These are phyloP conservation scores for Poliocrania exsul DNA, from an alignment of 2,797 vertebrate species.

Conservation along the genomic window DNA sequence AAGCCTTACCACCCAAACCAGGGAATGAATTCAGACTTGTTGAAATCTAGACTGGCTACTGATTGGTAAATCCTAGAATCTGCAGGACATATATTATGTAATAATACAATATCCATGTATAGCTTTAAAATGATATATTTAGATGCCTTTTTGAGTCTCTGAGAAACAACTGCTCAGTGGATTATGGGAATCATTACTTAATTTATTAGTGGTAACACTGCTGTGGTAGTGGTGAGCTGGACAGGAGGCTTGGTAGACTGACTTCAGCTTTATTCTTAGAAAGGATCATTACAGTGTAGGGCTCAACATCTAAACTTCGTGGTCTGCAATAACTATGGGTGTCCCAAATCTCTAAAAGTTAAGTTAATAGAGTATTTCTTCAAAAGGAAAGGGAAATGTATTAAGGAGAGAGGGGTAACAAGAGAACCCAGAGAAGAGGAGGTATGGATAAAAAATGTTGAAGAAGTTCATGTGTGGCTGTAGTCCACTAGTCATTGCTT, in stretches of 20 bases:
- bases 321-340: not conserved
- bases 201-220: not conserved
- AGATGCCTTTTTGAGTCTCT: not conserved
- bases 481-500: not conserved
- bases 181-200: not conserved
- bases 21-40: not conserved
- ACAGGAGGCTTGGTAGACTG: not conserved
- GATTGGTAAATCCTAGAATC: not conserved
- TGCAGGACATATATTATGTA: not conserved
- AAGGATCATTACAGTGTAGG: not conserved
- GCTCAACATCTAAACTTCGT: not conserved
- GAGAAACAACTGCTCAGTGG: not conserved
- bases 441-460: not conserved
- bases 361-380: not conserved
- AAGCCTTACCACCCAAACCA: not conserved
- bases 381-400: not conserved
- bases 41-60: not conserved
- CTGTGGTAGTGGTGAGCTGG: not conserved
- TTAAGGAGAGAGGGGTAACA: not conserved
- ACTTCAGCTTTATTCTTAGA: not conserved
- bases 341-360: not conserved
- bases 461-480: not conserved
- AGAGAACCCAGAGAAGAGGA: not conserved
- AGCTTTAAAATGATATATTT: not conserved
- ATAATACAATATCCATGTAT: not conserved